Base-by-base conservation (phyloP, 1,140 invertebrate species). In the Elysia chlorotica region DNA sequence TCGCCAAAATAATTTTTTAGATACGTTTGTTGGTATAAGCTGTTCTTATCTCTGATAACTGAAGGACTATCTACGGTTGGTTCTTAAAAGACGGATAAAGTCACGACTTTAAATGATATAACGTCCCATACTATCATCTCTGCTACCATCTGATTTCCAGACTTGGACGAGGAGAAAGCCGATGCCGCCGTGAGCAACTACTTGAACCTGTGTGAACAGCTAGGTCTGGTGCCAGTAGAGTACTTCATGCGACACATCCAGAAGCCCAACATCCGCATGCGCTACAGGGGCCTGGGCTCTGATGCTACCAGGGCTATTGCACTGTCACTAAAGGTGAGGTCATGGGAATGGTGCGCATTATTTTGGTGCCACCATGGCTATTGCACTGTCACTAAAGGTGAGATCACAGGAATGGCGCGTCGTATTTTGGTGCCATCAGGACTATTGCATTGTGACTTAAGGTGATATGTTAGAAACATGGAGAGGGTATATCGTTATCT, bases 361-460 rank as follows among this genome's bases (percentile, higher is more conserved):
- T n/a, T 67, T 81, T 0, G 73, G 67, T 6, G 85, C 80, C 28
- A 78, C 83, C 37, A 84, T 79, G 74, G 85, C 87, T 21, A 86
- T 88, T 21, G 85, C 85, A 21, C 76, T 85, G 54, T 79, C 86
- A 21, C 73, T 88, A 23, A 81, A 80, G 81, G 86, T 87, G 83
- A 37, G 71, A 21, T 17, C 19, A 21, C 25, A 17, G n/a, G n/a
- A n/a, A n/a, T n/a, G n/a, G n/a, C n/a, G n/a, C n/a, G n/a, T n/a
- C n/a, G n/a, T n/a, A n/a, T n/a, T 67, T 81, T 0, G 73, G 67
- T 6, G 85, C 80, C 28, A 78, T 82, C 37, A 84, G 80, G 74
- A 85, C 87, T 21, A 86, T 88, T 21, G 85, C 85, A 21, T 76
- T 85, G 54, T 79, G 85, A 21, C 73, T 88, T 23, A 81, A n/a